Conservation (phyloP, 2,888 invertebrate genomes). For the Ichneumoninae sp. region DNA sequence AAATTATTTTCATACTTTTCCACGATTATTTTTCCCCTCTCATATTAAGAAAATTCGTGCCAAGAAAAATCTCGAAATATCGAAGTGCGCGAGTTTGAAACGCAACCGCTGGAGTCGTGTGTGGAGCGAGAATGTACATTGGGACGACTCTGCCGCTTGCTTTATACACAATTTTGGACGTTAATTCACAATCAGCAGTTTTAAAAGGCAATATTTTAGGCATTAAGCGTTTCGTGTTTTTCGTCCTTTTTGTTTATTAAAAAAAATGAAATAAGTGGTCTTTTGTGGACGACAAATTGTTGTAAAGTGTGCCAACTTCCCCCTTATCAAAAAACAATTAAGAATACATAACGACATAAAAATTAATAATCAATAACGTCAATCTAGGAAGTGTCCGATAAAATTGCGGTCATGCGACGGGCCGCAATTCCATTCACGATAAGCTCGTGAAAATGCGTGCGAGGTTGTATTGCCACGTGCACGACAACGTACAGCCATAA, state of each 20-base stretch:
- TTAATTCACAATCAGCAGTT: neutral
- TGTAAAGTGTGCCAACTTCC: neutral
- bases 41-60: neutral
- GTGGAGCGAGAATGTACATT: neutral
- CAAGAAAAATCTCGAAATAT: neutral
- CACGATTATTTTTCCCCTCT: neutral
- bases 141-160: too few species aligned
- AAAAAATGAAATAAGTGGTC: neutral
- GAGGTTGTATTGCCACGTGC: slow-evolving; percentile 1
- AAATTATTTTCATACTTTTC: slow-evolving; percentile 7
- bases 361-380: neutral
- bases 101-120: neutral
- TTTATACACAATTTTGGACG: too few species aligned
- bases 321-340: neutral
- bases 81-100: neutral
- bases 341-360: neutral
- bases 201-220: neutral
- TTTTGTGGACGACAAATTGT: neutral
- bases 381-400: neutral
- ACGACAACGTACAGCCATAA: neutral
- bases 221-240: neutral
- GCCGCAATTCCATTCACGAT: neutral
- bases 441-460: neutral
- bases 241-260: neutral
- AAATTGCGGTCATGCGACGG: neutral